Percentiles rank a stretch among this genome's conserved stretches.
These are phyloP conservation scores for Peromyscus melanophrys DNA, from an alignment of 2,797 vertebrate genomes.

Conservation along the genomic window DNA sequence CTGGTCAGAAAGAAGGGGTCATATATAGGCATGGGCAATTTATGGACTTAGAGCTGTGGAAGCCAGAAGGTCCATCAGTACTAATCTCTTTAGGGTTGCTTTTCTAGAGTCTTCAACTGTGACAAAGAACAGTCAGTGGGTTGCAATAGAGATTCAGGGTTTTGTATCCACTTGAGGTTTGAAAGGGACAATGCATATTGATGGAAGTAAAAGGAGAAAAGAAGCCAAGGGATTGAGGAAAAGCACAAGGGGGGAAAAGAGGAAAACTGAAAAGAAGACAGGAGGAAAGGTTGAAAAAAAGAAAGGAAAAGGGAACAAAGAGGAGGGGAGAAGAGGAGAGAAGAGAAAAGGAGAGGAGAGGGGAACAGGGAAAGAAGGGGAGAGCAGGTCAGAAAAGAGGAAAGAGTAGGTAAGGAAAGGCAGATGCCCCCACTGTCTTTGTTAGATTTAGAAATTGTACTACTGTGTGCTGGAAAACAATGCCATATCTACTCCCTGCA, in stretches of 20 bases:
- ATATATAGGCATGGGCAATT: neutral
- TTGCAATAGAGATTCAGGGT: neutral
- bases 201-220: neutral
- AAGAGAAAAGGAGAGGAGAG: neutral
- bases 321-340: accelerated
- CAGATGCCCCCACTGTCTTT: neutral
- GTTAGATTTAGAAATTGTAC: neutral
- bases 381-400: neutral
- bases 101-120: neutral
- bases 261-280: neutral
- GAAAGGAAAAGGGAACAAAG: neutral
- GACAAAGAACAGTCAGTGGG: neutral
- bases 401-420: neutral
- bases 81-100: neutral
- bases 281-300: neutral
- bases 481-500: no score
- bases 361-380: neutral
- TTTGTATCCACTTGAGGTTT: neutral
- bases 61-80: neutral
- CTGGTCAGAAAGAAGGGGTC: neutral
- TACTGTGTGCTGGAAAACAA: neutral
- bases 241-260: neutral
- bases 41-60: neutral
- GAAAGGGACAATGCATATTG: neutral
- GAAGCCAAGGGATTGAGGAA: neutral